phyloP scores from a whole-genome alignment of 64 coral and sea anemone species.

The Actinia equina region DNA sequence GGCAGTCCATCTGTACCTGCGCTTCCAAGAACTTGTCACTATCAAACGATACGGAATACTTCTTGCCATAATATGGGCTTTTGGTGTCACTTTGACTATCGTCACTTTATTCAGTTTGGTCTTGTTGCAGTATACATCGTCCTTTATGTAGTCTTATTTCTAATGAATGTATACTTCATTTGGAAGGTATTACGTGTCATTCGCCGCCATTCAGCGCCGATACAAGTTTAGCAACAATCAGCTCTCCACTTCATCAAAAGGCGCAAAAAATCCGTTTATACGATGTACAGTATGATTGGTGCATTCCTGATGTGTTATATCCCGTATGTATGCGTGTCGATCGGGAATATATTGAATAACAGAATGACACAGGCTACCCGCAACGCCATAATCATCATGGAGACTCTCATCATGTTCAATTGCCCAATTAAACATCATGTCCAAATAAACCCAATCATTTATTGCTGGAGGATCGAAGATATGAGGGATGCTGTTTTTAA shows the following conservation, averaged over 20 bases:
- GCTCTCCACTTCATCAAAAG: neutral
- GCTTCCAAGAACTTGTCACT: neutral
- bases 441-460: conserved; percentile 6
- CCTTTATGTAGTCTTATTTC: no score
- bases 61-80: neutral
- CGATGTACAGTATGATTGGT: conserved; percentile 4
- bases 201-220: neutral
- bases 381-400: neutral
- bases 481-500: neutral
- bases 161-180: neutral
- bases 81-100: neutral
- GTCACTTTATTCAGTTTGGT: no score
- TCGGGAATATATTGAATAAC: neutral
- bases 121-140: no score
- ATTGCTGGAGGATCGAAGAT: neutral
- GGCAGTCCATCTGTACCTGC: neutral
- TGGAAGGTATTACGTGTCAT: neutral
- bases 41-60: neutral
- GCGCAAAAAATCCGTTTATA: neutral
- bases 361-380: neutral
- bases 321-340: neutral
- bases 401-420: neutral
- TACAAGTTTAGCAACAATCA: neutral
- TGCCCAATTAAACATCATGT: no score
- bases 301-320: neutral